Base-by-base conservation (phyloP, 2,888 invertebrate species). In the Mantis religiosa region DNA sequence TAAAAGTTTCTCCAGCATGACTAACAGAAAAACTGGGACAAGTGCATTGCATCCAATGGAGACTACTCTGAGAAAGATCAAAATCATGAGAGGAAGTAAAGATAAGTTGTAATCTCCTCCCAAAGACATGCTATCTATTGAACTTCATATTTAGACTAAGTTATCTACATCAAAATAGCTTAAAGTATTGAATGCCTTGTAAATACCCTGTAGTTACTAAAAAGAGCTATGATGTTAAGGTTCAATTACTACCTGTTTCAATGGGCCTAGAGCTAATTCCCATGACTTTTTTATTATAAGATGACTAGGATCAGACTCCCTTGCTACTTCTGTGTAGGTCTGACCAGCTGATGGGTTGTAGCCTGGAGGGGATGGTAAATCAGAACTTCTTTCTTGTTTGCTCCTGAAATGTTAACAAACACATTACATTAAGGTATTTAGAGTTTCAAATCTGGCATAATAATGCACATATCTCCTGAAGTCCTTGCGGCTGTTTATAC, bases 261-360 rank as follows among this genome's bases (percentile, higher is more conserved):
- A 93, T 3, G 99, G 99, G 0, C 97, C 98, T 28, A 99, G 93
- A 0, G 99, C 99, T 88, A 99, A 95, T 92, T 99, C 99, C 99
- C 99, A 99, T 87, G 99, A 97, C 93, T 98, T 98, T 93, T 98
- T 99, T 14, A 98, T 97, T 91, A 98, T 96, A 88, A 98, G 94
- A 91, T 97, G 96, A 93, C 97, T 97, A 0, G 97, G 96, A 92
- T 98, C 97, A 0, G 96, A 95, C 92, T 98, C 98, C 92, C 96
- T 96, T 0, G 97, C 96, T 8, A 96, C 95, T 94, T 98, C 98
- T 3, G 95, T 95, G 91, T 96, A 96, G 91, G 95, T 96, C 85
- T 97, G 95, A 89, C 95, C 95, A 3, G 96, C 95, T 2, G 96
- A 95, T 88, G 96, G 95, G 93, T 96, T 97, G 92, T 96, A 98